Conservation (phyloP, 2,797 vertebrate genomes). For the Natrix natrix region DNA sequence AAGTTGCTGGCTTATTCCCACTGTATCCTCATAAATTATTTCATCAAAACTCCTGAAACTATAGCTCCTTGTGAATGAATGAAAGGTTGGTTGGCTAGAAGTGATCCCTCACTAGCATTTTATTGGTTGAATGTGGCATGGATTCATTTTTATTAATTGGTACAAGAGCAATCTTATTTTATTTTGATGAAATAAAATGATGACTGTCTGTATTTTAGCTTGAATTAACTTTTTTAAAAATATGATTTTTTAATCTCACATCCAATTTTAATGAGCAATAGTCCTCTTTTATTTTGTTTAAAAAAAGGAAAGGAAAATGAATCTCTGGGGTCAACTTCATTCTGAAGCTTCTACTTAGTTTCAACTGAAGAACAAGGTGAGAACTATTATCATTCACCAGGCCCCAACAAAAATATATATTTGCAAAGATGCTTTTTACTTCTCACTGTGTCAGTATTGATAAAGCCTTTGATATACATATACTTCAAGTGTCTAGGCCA, state of each 20-base stretch:
- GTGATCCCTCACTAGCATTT: not conserved
- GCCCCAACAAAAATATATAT: not conserved
- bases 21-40: not conserved
- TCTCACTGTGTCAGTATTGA: constrained; percentile 8
- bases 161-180: not conserved
- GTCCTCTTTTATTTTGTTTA: not conserved
- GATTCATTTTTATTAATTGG: not conserved
- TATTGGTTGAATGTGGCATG: not conserved
- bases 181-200: not conserved
- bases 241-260: not conserved
- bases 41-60: not conserved
- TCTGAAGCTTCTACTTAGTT: not conserved
- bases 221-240: not conserved
- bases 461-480: constrained; percentile 34
- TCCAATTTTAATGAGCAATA: not conserved
- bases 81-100: not conserved
- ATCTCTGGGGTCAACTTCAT: not conserved
- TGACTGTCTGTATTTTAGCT: not conserved
- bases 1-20: not conserved
- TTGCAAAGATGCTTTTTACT: constrained; percentile 26
- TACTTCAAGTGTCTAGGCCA: constrained; percentile 33
- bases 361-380: not conserved
- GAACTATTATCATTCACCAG: not conserved
- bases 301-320: not conserved
- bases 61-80: not conserved